Base-by-base conservation (phyloP, 2,888 invertebrate species). In the Harpalus rubripes region DNA sequence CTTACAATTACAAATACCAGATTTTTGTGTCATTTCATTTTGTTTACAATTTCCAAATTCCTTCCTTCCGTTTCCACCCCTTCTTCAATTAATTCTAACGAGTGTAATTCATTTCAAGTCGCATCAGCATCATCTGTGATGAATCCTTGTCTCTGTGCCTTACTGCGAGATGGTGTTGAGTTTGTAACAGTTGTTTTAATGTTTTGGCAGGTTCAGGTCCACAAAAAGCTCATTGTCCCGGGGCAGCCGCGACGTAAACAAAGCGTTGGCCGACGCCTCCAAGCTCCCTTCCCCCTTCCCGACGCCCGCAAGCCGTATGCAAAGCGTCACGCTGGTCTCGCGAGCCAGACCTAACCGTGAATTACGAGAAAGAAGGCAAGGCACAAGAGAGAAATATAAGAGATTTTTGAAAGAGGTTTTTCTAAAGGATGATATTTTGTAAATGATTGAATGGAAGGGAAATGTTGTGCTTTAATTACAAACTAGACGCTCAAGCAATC, bases 181-280 rank as follows among this genome's bases (percentile, higher is more conserved):
- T 78, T 58, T 78, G 78, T 78, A 78, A 78, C 84, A 84, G 84
- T 84, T 84, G 84, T 84, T 84, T 84, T 78, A 84, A 84, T 84
- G 84, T 78, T 84, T 84, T 84, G 84, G 84, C 84, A 84, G 76
- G 63, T 76, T 63, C 78, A 84, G 76, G 63, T 76, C 44, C 84
- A 84, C 84, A 84, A 84, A 84, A 84, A 84, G 84, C 84, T 41
- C 84, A 84, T 84, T 84, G 84, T 84, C 78, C 63, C 76, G 44
- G 41, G 84, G 78, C 78, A 76, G 61, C 59, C 61, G 59, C 22
- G 80, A 80, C 61, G 63, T 76, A 84, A 78, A 84, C 84, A 82
- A 82, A 82, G 74, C 81, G 59, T 15, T 32, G 78, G 52, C 56
- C 74, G 56, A 41, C 82, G 82, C 59, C 44, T 52, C 12, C 44